These are phyloP conservation scores for Ciconia maguari DNA, from an alignment of 2,113 vertebrate species.

Conservation along the genomic window DNA sequence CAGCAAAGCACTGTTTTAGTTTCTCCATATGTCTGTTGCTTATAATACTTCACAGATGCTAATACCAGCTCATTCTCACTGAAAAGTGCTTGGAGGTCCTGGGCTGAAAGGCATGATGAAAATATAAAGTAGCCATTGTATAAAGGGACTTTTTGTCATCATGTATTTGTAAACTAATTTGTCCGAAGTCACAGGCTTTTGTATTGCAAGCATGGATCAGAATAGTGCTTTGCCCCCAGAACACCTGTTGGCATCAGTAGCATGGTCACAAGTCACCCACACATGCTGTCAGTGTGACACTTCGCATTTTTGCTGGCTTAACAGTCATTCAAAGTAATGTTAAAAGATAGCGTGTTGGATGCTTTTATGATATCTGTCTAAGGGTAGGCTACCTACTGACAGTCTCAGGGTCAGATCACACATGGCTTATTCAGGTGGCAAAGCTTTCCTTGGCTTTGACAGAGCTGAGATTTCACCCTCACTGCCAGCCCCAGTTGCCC, in stretches of 20 bases:
- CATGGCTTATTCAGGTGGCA: neutral
- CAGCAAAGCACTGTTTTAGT: neutral
- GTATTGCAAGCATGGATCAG: neutral
- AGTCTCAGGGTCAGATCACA: neutral
- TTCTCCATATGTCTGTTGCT: neutral
- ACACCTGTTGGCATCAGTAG: neutral
- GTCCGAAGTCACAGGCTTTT: neutral
- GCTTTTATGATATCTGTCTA: neutral
- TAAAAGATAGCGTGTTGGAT: neutral
- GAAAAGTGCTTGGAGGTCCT: neutral
- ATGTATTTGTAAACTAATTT: neutral
- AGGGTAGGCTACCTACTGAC: neutral
- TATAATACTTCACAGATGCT: neutral
- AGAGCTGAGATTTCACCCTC: neutral
- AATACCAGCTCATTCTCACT: neutral
- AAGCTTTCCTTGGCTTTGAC: neutral
- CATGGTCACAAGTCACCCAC: neutral
- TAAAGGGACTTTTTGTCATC: neutral
- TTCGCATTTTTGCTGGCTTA: neutral
- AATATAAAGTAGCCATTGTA: neutral
- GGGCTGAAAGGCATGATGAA: neutral
- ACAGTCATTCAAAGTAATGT: neutral
- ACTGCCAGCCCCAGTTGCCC: neutral
- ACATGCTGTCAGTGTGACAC: neutral
- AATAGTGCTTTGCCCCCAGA: neutral